Percentiles rank a stretch among this genome's conserved stretches.
These are phyloP conservation scores for Temnothorax nylanderi DNA, from an alignment of 1,140 invertebrate genomes.

Conservation along the genomic window DNA sequence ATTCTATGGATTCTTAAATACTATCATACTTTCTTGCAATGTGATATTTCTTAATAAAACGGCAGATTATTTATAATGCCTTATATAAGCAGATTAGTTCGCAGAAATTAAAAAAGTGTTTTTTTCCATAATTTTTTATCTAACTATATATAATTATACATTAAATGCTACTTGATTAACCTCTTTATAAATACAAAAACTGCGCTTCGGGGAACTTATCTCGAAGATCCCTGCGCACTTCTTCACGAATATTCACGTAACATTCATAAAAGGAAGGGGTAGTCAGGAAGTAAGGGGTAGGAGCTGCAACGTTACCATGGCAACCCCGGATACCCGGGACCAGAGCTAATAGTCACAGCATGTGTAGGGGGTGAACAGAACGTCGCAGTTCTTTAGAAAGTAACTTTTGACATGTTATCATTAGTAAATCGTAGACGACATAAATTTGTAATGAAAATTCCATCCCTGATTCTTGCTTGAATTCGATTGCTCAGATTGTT, in stretches of 20 bases:
- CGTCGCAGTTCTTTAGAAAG: slow-evolving; percentile 27
- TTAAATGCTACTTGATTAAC: not conserved
- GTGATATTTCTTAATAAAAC: not conserved
- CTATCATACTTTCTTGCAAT: not conserved
- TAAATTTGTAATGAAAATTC: slow-evolving; percentile 6
- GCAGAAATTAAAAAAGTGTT: not conserved
- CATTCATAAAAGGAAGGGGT: slow-evolving; percentile 49
- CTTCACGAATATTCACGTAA: slow-evolving; percentile 5
- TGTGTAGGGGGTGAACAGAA: slow-evolving; percentile 16
- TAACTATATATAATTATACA: not conserved
- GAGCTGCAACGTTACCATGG: slow-evolving; percentile 81
- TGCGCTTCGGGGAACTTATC: not conserved
- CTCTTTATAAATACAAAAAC: not conserved
- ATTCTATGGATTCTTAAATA: not conserved
- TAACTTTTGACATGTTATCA: slow-evolving; percentile 11
- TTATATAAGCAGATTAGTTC: not conserved
- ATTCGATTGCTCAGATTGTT: not conserved
- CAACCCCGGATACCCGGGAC: slow-evolving; percentile 83
- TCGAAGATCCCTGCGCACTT: not conserved
- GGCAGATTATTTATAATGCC: not conserved
- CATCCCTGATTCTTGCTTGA: not conserved
- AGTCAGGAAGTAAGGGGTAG: slow-evolving; percentile 73
- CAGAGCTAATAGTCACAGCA: slow-evolving; percentile 70
- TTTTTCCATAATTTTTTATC: slow-evolving; percentile 2
- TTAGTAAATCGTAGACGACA: not conserved